Percentiles rank a stretch among this genome's conserved stretches.
These are phyloP conservation scores for Verasper variegatus DNA, from an alignment of 2,113 vertebrate genomes.

Conservation along the genomic window DNA sequence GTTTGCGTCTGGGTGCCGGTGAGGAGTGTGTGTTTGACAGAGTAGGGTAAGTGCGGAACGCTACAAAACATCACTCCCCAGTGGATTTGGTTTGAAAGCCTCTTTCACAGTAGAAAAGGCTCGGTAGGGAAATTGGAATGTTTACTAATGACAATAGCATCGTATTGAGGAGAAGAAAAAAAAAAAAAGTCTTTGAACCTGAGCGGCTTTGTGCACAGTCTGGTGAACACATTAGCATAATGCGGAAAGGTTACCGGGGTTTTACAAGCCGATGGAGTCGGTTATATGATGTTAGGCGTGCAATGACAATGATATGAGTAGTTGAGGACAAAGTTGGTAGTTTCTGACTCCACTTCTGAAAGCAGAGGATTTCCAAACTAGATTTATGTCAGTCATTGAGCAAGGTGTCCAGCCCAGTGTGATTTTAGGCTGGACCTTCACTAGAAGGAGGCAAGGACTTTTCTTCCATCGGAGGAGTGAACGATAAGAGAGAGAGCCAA, in stretches of 20 bases:
- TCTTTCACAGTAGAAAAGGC: slow-evolving; percentile 60
- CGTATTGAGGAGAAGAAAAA: slow-evolving; percentile 5
- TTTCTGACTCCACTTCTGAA: neutral
- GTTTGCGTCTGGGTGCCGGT: slow-evolving; percentile 43
- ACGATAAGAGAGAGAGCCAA: slow-evolving; percentile 32
- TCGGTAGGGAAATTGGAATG: slow-evolving; percentile 47
- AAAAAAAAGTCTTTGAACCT: slow-evolving; percentile 24
- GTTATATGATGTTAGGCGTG: neutral
- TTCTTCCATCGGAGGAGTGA: slow-evolving; percentile 30
- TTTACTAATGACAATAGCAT: slow-evolving; percentile 65
- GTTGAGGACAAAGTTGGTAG: neutral
- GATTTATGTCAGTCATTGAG: slow-evolving; percentile 6
- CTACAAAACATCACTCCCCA: slow-evolving; percentile 57
- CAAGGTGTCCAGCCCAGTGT: slow-evolving; percentile 1
- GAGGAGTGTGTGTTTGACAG: slow-evolving; percentile 47
- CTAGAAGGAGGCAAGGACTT: slow-evolving; percentile 25
- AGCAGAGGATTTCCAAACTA: neutral
- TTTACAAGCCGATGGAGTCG: slow-evolving; percentile 4
- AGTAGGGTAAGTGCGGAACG: slow-evolving; percentile 15
- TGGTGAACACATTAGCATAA: slow-evolving; percentile 44
- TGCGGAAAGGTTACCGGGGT: slow-evolving; percentile 22
- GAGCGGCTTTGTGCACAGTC: slow-evolving; percentile 29
- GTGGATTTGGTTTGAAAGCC: slow-evolving; percentile 66
- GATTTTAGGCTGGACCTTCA: slow-evolving; percentile 12
- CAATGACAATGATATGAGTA: neutral